phyloP scores from a whole-genome alignment of 2,797 vertebrate species.

The Apogon hyalosoma region DNA sequence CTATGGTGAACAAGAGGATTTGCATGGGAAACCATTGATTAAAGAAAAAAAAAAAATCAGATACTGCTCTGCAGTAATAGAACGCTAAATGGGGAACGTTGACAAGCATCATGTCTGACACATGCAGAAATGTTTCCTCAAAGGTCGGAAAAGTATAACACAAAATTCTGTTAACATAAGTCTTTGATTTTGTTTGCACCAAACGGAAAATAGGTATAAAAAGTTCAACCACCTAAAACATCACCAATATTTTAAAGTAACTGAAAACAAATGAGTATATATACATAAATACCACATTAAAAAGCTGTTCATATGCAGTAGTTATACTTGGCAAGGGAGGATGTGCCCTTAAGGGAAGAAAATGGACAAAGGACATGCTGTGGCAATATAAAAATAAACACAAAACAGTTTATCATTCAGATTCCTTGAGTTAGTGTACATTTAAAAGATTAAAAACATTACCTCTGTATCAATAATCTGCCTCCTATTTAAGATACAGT shows the following conservation, averaged over 20 bases:
- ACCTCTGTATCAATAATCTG: background rate
- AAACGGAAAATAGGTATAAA: conserved; percentile 42
- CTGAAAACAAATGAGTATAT: no score
- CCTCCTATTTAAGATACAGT: conserved; percentile 30
- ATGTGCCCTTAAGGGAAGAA: conserved; percentile 46
- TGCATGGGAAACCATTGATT: conserved; percentile 13
- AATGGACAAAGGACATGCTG: conserved; percentile 38
- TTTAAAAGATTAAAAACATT: conserved; percentile 24
- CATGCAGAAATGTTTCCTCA: conserved; percentile 29
- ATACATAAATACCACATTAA: conserved; percentile 45
- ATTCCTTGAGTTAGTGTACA: conserved; percentile 42
- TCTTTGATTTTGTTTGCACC: conserved; percentile 29
- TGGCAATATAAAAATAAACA: conserved; percentile 33
- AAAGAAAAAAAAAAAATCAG: conserved; percentile 35
- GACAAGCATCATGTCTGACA: conserved; percentile 27
- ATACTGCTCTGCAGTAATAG: conserved; percentile 36
- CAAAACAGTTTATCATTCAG: conserved; percentile 33
- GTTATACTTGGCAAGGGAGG: conserved; percentile 58
- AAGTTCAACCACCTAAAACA: conserved; percentile 51
- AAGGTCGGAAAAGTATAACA: conserved; percentile 42
- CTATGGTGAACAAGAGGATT: conserved; percentile 49
- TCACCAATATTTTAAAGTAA: conserved; percentile 12
- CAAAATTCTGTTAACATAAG: conserved; percentile 11
- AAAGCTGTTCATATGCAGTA: conserved; percentile 71
- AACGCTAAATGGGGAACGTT: conserved; percentile 15